Percentiles rank a stretch among this genome's conserved stretches.
These are phyloP conservation scores for Cephalopterus ornatus DNA, from an alignment of 2,113 vertebrate species.

Conservation along the genomic window DNA sequence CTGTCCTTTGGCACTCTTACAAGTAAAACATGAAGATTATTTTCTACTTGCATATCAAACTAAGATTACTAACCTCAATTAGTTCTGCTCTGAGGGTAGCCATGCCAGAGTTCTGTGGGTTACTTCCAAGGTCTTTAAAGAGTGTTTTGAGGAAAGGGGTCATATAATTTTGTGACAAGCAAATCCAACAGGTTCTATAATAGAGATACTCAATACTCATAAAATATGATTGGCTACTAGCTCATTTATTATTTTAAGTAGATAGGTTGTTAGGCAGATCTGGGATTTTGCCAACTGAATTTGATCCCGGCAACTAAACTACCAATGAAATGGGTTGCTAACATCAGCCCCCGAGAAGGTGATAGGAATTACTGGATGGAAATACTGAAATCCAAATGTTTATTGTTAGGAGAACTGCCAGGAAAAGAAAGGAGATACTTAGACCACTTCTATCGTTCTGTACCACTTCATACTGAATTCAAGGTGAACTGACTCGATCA, in stretches of 20 bases:
- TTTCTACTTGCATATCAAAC: conserved; percentile 46
- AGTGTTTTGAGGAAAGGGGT: not conserved
- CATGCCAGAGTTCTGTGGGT: conserved; percentile 16
- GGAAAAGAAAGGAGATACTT: not conserved
- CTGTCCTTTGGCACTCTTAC: conserved; percentile 52
- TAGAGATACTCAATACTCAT: not conserved
- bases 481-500: not conserved
- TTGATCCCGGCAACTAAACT: conserved; percentile 31
- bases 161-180: not conserved
- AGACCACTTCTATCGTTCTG: not conserved
- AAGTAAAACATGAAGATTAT: conserved; percentile 37
- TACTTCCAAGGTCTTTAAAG: conserved; percentile 38
- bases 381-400: not conserved
- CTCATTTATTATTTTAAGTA: not conserved
- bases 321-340: conserved; percentile 2
- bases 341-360: not conserved
- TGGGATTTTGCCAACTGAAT: conserved; percentile 13
- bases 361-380: not conserved
- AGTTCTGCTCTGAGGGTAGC: conserved; percentile 1
- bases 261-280: conserved; percentile 1
- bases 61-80: not conserved
- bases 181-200: not conserved
- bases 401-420: not conserved
- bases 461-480: not conserved
- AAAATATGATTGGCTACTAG: not conserved